Conservation (phyloP, 2,888 invertebrate genomes). For the Itoplectis maculator region DNA sequence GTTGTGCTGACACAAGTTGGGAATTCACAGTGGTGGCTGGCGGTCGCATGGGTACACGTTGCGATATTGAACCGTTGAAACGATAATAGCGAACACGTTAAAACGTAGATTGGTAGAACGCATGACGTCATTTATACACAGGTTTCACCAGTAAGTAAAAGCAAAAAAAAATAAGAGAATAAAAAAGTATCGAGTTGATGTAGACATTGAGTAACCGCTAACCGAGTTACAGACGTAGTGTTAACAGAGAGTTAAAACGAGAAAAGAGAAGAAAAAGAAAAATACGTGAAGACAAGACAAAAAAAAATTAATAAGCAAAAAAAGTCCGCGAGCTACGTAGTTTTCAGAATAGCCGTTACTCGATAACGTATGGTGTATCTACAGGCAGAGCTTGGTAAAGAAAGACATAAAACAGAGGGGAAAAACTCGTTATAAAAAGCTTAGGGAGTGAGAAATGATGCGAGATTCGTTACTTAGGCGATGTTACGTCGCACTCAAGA, state of each 20-base stretch:
- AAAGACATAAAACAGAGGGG: constrained; percentile 19
- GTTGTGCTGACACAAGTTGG: constrained; percentile 14
- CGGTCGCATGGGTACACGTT: constrained; percentile 47
- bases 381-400: constrained; percentile 68
- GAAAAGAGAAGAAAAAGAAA: neutral
- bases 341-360: constrained; percentile 64
- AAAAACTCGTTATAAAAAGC: constrained; percentile 61
- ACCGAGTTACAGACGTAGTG: constrained; percentile 44
- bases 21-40: constrained; percentile 30
- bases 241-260: constrained; percentile 6
- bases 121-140: constrained; percentile 40
- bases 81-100: constrained; percentile 19
- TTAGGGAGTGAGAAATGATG: constrained; percentile 32
- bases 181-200: constrained; percentile 53
- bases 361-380: constrained; percentile 60
- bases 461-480: constrained; percentile 33
- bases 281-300: constrained; percentile 5
- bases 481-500: constrained; percentile 29
- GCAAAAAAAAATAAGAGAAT: neutral
- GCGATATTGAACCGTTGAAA: constrained; percentile 52
- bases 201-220: constrained; percentile 43
- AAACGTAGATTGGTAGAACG: constrained; percentile 29
- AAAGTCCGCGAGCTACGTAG: constrained; percentile 63
- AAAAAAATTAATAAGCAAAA: constrained; percentile 25
- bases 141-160: constrained; percentile 4